Percentiles rank a stretch among this genome's conserved stretches.
Conservation (phyloP, 30 jellyfish, hydroid and myxozoan genomes). For the Chrysaora quinquecirrha region DNA sequence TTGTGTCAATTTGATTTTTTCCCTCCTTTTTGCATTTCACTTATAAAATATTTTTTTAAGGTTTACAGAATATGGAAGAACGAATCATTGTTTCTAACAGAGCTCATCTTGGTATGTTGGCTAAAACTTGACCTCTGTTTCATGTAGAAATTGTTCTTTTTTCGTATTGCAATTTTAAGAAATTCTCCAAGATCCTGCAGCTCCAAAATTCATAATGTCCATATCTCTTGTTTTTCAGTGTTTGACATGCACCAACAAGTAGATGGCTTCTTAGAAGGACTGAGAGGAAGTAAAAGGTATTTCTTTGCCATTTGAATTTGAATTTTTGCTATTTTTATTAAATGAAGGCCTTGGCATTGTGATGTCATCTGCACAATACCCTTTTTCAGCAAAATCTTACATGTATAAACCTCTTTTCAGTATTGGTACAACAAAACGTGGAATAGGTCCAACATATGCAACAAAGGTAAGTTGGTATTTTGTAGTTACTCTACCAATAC, state of each 20-base stretch:
- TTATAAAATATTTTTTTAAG: constrained; percentile 15
- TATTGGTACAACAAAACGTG: constrained; percentile 97
- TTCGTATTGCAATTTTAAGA: no score
- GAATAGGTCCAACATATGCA: constrained; percentile 99
- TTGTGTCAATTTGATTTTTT: no score
- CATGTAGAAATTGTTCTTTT: no score
- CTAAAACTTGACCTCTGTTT: no score
- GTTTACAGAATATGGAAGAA: constrained; percentile 70
- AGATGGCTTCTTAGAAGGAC: constrained; percentile 87
- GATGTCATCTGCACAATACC: no score
- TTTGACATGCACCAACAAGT: constrained; percentile 97
- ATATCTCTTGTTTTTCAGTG: constrained; percentile 93
- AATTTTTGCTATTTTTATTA: no score
- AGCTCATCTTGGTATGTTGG: constrained; percentile 95
- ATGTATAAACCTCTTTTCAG: no score
- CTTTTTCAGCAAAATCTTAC: no score
- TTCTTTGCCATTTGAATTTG: constrained; percentile 54
- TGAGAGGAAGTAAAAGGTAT: constrained; percentile 91
- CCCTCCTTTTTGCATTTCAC: not conserved
- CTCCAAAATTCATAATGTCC: no score
- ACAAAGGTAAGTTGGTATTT: constrained; percentile 82
- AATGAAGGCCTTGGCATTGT: no score
- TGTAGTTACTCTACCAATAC: no score
- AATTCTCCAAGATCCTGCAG: no score
- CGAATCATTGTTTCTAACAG: constrained; percentile 91